Evolutionary conservation across 2,113 vertebrate species (phyloP).

Genomic region (Antechinus flavipes): DNA sequence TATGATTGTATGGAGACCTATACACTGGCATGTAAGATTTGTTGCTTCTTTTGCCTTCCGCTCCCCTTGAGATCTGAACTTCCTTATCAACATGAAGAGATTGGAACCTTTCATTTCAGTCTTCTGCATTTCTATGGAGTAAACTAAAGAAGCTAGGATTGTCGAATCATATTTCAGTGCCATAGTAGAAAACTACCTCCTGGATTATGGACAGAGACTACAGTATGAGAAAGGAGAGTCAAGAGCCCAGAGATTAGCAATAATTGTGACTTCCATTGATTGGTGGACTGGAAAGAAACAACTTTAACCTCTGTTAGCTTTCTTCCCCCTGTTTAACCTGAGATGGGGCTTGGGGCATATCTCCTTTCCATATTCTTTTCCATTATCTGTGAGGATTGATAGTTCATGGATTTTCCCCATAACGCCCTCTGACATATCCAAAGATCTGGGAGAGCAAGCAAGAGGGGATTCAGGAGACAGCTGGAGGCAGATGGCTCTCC

Average conservation of each 20-base stretch:
- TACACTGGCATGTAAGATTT: background rate
- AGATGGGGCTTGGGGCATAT: background rate
- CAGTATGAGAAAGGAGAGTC: background rate
- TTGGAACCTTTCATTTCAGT: background rate
- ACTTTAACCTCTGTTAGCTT: background rate
- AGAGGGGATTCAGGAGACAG: background rate
- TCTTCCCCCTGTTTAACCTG: background rate
- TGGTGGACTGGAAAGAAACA: background rate
- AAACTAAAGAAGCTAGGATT: background rate
- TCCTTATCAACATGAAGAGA: background rate
- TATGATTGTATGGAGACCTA: background rate
- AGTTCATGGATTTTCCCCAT: background rate
- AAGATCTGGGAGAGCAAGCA: background rate
- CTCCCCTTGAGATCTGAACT: background rate
- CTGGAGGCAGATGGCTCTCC: background rate
- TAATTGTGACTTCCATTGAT: background rate
- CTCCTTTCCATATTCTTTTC: background rate
- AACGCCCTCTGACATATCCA: background rate
- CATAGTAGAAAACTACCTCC: background rate
- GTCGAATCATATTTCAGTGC: background rate
- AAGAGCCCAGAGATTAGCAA: background rate
- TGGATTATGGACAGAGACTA: background rate
- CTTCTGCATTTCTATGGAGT: background rate
- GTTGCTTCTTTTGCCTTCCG: background rate
- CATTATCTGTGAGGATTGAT: background rate